A percentile compares a stretch with the other conserved stretches of the same genome.
phyloP scores from a whole-genome alignment of 35 echinoderm and acorn worm genomes.

The Lytechinus pictus region DNA sequence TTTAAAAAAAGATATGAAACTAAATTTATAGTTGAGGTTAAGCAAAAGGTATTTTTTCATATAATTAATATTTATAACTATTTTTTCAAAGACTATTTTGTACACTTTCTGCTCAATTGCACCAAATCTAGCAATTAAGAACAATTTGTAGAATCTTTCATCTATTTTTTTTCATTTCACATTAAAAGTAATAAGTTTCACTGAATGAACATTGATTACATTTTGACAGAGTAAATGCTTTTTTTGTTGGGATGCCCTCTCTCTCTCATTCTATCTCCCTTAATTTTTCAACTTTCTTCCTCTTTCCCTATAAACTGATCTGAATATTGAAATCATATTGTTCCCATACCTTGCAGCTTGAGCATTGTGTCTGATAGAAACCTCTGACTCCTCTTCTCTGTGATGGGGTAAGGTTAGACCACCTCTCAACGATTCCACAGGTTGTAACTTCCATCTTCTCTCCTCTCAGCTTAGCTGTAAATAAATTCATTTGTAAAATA shows the following conservation, averaged over 20 bases:
- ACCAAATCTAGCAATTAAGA: neutral
- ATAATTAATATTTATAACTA: too few species aligned
- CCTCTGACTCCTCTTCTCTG: conserved; percentile 31
- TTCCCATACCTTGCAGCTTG: conserved; percentile 7
- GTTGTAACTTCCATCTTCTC: conserved; percentile 30
- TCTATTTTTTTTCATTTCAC: neutral
- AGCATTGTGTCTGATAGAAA: conserved; percentile 19
- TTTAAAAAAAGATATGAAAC: neutral
- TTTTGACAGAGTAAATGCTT: neutral
- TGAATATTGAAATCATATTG: neutral
- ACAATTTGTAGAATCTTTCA: neutral
- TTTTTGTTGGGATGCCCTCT: neutral
- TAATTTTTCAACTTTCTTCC: neutral
- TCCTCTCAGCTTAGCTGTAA: conserved; percentile 9
- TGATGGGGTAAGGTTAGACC: conserved; percentile 29
- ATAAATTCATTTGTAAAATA: neutral
- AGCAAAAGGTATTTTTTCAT: neutral
- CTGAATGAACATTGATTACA: neutral
- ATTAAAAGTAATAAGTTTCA: neutral
- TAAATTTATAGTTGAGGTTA: neutral
- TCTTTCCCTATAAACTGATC: neutral
- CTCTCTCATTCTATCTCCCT: neutral
- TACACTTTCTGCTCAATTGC: neutral
- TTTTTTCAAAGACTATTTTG: neutral
- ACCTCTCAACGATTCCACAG: conserved; percentile 27